Evolutionary conservation across 2,797 vertebrate species (phyloP), one percentile per base, ranked within the genome.

Genomic region (Sebastiscus tertius): DNA sequence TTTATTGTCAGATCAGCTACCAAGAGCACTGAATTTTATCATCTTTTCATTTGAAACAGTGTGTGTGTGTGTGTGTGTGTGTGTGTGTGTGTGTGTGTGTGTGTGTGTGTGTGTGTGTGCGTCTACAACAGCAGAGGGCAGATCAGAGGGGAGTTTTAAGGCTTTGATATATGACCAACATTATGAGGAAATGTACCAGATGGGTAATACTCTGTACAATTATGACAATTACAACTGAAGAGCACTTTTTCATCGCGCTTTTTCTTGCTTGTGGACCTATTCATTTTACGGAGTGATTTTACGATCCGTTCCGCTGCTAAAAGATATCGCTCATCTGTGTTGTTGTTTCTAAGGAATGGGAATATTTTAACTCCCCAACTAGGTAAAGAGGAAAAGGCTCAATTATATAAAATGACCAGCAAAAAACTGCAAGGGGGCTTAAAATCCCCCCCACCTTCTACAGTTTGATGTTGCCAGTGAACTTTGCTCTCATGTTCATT

Each of bases 1-100:
- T 95, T 94, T 94, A 94, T 91, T 90, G 89, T 93, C 91, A 91
- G 86, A 93, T 93, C 89, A 89, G 87, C 83, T 33, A 64, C 77
- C n/a, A 56, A 54, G 81, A 88, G 81, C 86, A 85, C 75, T 42
- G 70, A 86, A 86, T 90, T 93, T 85, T 42, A 89, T 92, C 85
- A 89, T 91, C 69, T 82, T 81, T 87, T 90, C 81, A 85, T 83
- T 84, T 65, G 20, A 49, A 61, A 49, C 24, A 34, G 6, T 71
- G 33, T 27, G 49, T n/a, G 26, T 27, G 26, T 34, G 6, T 70
- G 22, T 26, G 29, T 13, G n/a, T 34, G 29, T 29, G 34, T 22
- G 56, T 11, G 46, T 68, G 62, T 46, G 13, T 55, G 29, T 22
- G 39, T 20, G 24, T 33, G 22, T 14, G 34, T 72, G 56, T 46